Evolutionary conservation across 2,888 invertebrate species (phyloP).

Genomic region (Amphiduros pacificus): DNA sequence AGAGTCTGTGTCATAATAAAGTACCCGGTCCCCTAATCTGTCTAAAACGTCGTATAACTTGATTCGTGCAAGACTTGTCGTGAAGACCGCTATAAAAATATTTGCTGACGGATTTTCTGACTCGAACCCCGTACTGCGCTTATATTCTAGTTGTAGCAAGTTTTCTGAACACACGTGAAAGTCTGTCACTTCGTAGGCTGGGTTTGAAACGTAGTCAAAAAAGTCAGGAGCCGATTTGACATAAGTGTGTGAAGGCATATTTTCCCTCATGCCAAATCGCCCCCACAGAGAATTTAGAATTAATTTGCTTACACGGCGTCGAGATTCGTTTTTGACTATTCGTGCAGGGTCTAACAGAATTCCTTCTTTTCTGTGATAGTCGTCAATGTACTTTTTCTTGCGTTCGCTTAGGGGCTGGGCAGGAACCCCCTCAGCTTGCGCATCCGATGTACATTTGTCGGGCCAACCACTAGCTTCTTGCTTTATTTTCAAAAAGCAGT

Average conservation of each 20-base stretch:
- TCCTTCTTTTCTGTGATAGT: background rate
- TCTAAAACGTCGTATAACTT: conserved; percentile 15
- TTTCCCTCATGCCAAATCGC: background rate
- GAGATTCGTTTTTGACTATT: conserved; percentile 1
- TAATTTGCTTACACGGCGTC: conserved; percentile 1
- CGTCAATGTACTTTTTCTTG: conserved; percentile 31
- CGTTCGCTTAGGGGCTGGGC: too few species aligned
- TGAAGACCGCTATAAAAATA: conserved; percentile 1
- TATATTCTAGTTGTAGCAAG: background rate
- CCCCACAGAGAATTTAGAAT: conserved; percentile 29
- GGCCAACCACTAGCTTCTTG: conserved; percentile 31
- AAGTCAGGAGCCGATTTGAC: background rate
- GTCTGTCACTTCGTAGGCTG: background rate
- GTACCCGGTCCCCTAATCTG: too few species aligned
- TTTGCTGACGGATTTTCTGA: background rate
- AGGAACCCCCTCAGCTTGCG: too few species aligned
- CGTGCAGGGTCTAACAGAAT: conserved; percentile 4
- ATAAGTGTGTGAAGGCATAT: background rate
- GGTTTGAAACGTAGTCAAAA: background rate
- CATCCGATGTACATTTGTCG: background rate
- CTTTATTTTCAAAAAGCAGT: conserved; percentile 40
- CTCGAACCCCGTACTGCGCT: background rate
- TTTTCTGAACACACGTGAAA: conserved; percentile 6
- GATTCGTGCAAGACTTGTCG: conserved; percentile 7
- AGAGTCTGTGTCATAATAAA: conserved; percentile 12